Base-by-base conservation (phyloP, 35 echinoderm and acorn worm genomes). In the Lytechinus variegatus region DNA sequence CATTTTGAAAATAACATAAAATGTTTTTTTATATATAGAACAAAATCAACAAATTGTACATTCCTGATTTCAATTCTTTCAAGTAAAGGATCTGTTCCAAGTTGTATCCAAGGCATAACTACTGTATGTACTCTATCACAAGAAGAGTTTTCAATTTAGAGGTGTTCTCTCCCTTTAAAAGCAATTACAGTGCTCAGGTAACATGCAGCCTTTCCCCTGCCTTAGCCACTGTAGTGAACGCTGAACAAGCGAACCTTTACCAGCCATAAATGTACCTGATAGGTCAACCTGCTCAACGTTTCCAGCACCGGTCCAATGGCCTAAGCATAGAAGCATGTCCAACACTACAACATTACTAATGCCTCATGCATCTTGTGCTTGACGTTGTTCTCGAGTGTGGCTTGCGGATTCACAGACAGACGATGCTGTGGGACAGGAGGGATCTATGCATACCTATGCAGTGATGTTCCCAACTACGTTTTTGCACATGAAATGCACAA, bases 281-380 rank as follows among this genome's bases (percentile, higher is more conserved):
- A 79, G 66, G 66, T 79, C 66, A 79, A 79, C 66, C 66, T 79
- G 66, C 66, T 27, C 66, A 79, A 79, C 66, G 66, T 79, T 79
- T 79, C 16, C 2, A 79, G 66, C 66, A 79, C 66, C n/a, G 66
- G 66, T 79, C 66, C 66, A 79, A 79, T 79, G 66, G 66, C 66
- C 66, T 24, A 79, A 24, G 66, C 66, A 79, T 79, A 79, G 19
- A 79, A 79, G 66, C 66, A 79, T 79, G 66, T 79, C 66, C 66
- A 24, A 79, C 66, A 79, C 66, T 79, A n/a, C 66, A 79, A 79
- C 66, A 79, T 79, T 79, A 79, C 66, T 79, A 79, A 79, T 79
- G 66, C 66, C 66, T 79, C 4, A 79, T 79, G 66, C 66, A 79
- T 79, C 66, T 79, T 79, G 66, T 24, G 21, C 21, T 24, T 79